These are phyloP conservation scores for Drosophila dives DNA, from an alignment of 2,888 invertebrate genomes.

Conservation along the genomic window DNA sequence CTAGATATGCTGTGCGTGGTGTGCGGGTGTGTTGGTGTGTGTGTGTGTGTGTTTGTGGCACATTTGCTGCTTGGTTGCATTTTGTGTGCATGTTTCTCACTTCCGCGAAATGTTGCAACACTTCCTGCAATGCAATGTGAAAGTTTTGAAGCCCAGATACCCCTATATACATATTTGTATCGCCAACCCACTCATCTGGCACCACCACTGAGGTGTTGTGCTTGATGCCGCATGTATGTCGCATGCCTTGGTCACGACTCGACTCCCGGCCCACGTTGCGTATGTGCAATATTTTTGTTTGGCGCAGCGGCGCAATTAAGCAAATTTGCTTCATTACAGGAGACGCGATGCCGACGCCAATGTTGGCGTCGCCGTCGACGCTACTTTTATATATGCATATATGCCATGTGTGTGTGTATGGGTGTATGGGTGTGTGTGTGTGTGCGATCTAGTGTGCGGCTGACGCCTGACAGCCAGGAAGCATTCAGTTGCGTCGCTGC, in stretches of 20 bases:
- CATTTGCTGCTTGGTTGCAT: conserved; percentile 63
- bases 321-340: conserved; percentile 70
- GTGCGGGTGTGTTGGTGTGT: conserved; percentile 45
- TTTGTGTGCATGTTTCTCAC: conserved; percentile 66
- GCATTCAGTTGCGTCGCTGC: conserved; percentile 45
- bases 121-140: conserved; percentile 65
- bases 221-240: conserved; percentile 7
- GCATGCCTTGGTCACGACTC: conserved; percentile 4
- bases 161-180: conserved; percentile 1
- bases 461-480: conserved; percentile 56
- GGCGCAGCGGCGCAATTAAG: conserved; percentile 66
- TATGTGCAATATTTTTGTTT: conserved; percentile 67
- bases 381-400: conserved; percentile 29
- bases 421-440: conserved; percentile 8
- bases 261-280: conserved; percentile 39
- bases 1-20: conserved; percentile 9
- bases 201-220: conserved; percentile 7
- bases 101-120: conserved; percentile 68
- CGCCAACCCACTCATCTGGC: background rate
- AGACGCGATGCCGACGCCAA: conserved; percentile 31
- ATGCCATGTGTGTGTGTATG: conserved; percentile 2
- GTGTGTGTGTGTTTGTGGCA: conserved; percentile 43
- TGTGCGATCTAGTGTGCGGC: conserved; percentile 49
- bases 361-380: conserved; percentile 28
- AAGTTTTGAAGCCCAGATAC: conserved; percentile 42